phyloP scores from a whole-genome alignment of 2,797 vertebrate genomes.

The Hippocampus kuda region DNA sequence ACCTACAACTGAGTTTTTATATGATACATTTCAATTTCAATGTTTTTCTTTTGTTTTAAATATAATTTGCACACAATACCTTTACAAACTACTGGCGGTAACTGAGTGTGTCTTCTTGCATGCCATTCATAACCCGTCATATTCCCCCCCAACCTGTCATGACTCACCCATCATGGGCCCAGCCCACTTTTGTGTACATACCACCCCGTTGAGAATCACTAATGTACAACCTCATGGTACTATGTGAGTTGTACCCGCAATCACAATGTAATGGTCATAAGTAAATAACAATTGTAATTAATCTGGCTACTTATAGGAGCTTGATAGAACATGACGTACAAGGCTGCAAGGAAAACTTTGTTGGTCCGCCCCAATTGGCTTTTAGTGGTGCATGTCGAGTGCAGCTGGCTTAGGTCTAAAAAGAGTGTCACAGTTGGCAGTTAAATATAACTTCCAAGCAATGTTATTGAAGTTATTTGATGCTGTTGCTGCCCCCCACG shows the following conservation, averaged over 20 bases:
- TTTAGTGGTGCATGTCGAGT: slow-evolving; percentile 7
- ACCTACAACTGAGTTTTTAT: too few species aligned
- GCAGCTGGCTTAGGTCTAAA: slow-evolving; percentile 64
- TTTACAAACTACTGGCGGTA: not conserved
- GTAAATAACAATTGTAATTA: not conserved
- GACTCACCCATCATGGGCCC: slow-evolving; percentile 7
- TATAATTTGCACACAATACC: not conserved
- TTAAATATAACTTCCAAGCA: slow-evolving; percentile 60
- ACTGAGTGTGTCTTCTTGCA: not conserved
- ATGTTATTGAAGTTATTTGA: slow-evolving; percentile 13
- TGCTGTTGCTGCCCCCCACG: slow-evolving; percentile 1
- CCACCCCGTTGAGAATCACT: not conserved
- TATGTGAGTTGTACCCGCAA: not conserved
- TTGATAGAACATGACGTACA: not conserved
- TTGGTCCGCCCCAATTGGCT: not conserved
- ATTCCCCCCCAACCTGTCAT: not conserved
- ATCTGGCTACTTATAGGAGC: not conserved
- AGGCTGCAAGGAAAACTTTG: not conserved
- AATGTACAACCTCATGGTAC: too few species aligned
- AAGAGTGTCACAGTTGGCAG: slow-evolving; percentile 64
- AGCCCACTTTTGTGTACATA: not conserved
- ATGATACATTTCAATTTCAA: not conserved
- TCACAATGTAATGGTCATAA: not conserved
- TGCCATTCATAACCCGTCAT: not conserved
- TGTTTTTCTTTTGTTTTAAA: not conserved